Evolutionary conservation across 2,113 vertebrate genomes (phyloP).

Genomic region (Odobenus rosmarus): DNA sequence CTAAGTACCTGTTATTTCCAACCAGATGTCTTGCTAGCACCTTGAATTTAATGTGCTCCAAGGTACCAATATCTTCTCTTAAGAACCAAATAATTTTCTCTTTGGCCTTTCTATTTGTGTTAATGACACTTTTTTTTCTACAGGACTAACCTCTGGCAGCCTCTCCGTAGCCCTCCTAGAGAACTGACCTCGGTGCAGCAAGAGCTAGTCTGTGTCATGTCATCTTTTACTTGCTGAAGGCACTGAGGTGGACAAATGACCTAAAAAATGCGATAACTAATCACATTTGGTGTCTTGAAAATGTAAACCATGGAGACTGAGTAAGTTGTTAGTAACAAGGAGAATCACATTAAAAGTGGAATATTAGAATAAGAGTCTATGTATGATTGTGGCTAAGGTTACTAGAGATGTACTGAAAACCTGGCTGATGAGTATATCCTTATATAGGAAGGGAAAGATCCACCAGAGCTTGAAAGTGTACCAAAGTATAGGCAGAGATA

Average conservation of each 20-base stretch:
- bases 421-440: background rate
- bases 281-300: background rate
- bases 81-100: background rate
- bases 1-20: background rate
- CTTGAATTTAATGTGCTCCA: background rate
- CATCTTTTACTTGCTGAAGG: background rate
- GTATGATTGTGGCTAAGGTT: background rate
- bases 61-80: background rate
- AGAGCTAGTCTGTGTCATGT: background rate
- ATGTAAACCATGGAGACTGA: background rate
- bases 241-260: background rate
- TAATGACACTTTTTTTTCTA: background rate
- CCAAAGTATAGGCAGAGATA: background rate
- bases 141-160: background rate
- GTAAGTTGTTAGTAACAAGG: background rate
- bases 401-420: background rate
- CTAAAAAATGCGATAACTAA: background rate
- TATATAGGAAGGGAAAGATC: background rate
- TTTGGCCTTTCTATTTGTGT: background rate
- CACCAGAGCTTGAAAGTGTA: background rate
- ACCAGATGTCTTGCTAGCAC: background rate
- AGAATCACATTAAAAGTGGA: background rate
- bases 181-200: background rate
- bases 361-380: background rate
- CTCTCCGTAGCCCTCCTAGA: background rate